These are phyloP conservation scores for Hyperopisus bebe DNA, from an alignment of 2,113 vertebrate species.

Conservation along the genomic window DNA sequence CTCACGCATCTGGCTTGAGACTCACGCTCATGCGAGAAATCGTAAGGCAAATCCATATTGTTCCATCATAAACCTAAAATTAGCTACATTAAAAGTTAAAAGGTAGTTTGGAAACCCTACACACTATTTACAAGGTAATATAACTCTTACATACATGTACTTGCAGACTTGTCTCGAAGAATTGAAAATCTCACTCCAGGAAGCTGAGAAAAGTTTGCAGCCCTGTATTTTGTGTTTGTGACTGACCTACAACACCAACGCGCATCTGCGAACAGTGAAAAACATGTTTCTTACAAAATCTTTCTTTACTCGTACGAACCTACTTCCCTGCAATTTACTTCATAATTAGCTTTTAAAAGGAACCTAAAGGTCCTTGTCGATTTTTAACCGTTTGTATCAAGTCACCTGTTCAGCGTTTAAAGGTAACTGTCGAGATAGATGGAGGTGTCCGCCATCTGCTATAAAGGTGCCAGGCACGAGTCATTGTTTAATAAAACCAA, in stretches of 20 bases:
- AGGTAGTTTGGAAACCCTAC: not conserved
- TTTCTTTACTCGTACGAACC: not conserved
- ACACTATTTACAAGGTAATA: not conserved
- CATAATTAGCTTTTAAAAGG: not conserved
- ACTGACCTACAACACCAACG: not conserved
- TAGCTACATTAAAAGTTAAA: not conserved
- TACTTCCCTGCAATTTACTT: not conserved
- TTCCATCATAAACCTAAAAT: not conserved
- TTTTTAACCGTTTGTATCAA: not conserved
- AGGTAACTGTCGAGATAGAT: not conserved
- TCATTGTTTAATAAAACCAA: not conserved
- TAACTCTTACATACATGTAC: not conserved
- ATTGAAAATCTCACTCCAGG: not conserved
- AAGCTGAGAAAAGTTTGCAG: not conserved
- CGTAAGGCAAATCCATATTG: not conserved
- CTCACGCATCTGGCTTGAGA: not conserved
- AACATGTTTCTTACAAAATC: not conserved
- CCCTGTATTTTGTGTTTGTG: not conserved
- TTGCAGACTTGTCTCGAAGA: not conserved
- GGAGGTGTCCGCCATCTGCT: not conserved
- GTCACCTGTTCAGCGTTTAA: not conserved
- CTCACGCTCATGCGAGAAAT: not conserved
- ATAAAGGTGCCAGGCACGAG: not conserved
- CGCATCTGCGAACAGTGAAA: not conserved
- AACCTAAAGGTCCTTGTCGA: not conserved